phyloP scores from a whole-genome alignment of 2,797 vertebrate species.

The Dermochelys coriacea region DNA sequence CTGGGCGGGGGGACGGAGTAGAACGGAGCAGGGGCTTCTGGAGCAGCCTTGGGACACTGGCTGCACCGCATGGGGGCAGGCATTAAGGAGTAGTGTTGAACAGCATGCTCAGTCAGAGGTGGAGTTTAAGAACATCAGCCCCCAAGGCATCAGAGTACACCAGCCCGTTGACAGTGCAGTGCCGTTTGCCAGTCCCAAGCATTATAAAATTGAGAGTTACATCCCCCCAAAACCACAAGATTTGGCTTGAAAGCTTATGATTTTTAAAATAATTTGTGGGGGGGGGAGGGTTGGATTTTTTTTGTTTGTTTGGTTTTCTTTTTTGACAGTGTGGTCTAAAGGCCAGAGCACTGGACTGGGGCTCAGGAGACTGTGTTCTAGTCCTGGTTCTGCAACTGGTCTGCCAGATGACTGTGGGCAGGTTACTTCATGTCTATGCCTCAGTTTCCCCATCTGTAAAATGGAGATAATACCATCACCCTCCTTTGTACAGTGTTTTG shows the following conservation, averaged over 20 bases:
- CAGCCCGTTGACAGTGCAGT: background rate
- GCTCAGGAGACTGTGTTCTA: background rate
- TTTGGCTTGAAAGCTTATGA: no score
- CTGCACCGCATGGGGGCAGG: background rate
- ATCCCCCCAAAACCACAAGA: background rate
- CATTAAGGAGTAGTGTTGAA: background rate
- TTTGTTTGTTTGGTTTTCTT: no score
- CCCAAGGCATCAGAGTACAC: no score
- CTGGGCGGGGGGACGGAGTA: accelerated
- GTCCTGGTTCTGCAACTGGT: background rate
- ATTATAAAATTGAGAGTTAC: background rate
- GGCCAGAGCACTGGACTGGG: background rate
- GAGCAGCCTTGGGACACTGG: background rate
- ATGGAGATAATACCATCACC: background rate
- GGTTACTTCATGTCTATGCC: background rate
- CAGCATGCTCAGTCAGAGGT: background rate
- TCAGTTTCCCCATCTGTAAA: background rate
- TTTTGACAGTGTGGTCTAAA: background rate
- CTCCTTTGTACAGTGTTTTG: background rate
- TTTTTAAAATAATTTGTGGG: background rate
- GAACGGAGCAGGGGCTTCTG: background rate
- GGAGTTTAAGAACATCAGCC: accelerated
- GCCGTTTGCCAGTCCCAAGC: background rate
- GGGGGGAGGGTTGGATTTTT: no score
- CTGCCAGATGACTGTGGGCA: background rate